Percentiles rank a stretch among this genome's conserved stretches.
Conservation (phyloP, 1,140 invertebrate species). For the Berghia stephanieae region DNA sequence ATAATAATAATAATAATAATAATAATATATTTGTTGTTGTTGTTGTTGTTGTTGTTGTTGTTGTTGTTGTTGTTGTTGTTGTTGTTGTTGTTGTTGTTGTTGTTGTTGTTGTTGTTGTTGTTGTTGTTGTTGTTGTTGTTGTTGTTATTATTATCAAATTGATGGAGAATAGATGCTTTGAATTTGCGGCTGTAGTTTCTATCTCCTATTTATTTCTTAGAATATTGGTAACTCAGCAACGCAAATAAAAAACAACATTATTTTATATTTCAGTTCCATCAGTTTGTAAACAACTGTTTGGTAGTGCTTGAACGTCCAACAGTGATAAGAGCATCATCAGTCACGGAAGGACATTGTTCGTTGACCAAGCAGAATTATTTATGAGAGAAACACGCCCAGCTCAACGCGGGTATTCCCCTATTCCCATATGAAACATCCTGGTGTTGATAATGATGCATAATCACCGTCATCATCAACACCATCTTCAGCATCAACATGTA, state of each 20-base stretch:
- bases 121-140: constrained; percentile 2
- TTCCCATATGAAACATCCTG: no score
- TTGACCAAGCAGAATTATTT: no score
- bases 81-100: background rate
- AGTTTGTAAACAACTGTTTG: background rate
- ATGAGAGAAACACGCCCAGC: no score
- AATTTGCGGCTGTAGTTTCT: background rate
- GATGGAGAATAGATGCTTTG: background rate
- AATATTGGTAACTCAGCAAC: background rate
- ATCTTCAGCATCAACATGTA: no score
- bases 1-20: no score
- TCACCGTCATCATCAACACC: no score
- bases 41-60: background rate
- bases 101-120: constrained; percentile 2
- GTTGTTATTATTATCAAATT: background rate
- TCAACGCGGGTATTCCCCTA: no score
- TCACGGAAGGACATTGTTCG: no score
- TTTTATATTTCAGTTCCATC: background rate
- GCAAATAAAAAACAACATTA: background rate
- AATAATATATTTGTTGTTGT: background rate
- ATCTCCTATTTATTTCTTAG: background rate
- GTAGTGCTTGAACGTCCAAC: background rate
- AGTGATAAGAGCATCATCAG: no score
- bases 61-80: background rate
- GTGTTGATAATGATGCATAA: no score